Conservation (phyloP, 1,140 invertebrate genomes). For the Drosophila orena region DNA sequence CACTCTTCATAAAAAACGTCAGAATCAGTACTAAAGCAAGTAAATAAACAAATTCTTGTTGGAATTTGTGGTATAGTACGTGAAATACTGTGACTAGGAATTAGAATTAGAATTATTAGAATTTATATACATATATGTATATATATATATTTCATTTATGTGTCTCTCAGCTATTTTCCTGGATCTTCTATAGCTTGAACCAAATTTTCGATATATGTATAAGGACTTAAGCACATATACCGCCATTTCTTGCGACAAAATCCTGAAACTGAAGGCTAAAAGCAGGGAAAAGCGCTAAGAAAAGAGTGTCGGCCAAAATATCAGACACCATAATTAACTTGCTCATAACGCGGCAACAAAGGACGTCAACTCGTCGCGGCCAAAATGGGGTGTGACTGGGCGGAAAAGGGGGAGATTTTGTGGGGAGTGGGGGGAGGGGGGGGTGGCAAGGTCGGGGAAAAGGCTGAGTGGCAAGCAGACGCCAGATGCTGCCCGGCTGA, state of each 20-base stretch:
- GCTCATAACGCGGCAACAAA: slow-evolving; percentile 69
- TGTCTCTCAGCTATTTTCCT: too few relatives aligned
- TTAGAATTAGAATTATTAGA: too few relatives aligned
- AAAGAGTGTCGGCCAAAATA: slow-evolving; percentile 55
- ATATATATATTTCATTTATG: too few relatives aligned
- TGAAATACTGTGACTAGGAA: too few relatives aligned
- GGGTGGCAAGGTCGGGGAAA: slow-evolving; percentile 20
- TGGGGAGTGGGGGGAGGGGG: too few relatives aligned
- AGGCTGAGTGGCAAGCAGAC: slow-evolving; percentile 24
- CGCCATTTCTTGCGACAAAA: not conserved
- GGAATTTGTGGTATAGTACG: too few relatives aligned
- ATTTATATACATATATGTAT: not conserved
- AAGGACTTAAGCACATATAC: not conserved
- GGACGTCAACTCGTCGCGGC: slow-evolving; percentile 10
- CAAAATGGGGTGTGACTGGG: not conserved
- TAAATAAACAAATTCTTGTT: not conserved
- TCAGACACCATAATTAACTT: slow-evolving; percentile 82
- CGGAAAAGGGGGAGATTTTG: not conserved
- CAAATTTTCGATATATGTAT: too few relatives aligned
- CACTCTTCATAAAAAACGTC: not conserved
- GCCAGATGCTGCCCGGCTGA: slow-evolving; percentile 57
- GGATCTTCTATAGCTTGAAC: not conserved
- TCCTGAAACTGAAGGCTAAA: not conserved
- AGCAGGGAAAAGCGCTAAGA: slow-evolving; percentile 10
- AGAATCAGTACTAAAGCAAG: too few relatives aligned